These are phyloP conservation scores for Globodera rostochiensis DNA, from an alignment of 1,140 invertebrate genomes.

Conservation along the genomic window DNA sequence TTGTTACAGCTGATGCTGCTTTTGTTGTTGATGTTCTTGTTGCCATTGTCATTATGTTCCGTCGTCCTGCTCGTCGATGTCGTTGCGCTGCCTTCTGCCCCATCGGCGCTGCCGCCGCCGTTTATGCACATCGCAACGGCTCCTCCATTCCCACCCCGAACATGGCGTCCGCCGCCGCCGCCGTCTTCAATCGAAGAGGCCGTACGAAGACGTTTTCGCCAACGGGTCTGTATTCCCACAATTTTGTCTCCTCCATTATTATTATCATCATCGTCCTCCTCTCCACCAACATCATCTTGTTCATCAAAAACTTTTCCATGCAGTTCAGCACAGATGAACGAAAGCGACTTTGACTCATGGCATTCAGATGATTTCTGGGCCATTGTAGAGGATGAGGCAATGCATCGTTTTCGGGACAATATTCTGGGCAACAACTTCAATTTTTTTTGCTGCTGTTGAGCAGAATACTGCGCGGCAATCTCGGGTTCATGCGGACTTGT, in stretches of 20 bases:
- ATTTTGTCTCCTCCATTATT: not conserved
- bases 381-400: not conserved
- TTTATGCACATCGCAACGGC: not conserved
- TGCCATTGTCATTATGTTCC: too few relatives aligned
- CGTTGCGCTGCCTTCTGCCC: not conserved
- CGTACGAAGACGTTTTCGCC: constrained; percentile 21
- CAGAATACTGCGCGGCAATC: too few relatives aligned
- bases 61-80: not conserved
- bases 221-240: not conserved
- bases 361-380: not conserved
- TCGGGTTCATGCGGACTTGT: too few relatives aligned
- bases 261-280: not conserved
- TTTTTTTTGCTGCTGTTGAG: not conserved
- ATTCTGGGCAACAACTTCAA: not conserved
- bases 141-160: not conserved
- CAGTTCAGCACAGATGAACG: not conserved
- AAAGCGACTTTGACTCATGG: too few relatives aligned
- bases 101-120: not conserved
- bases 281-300: not conserved
- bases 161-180: too few relatives aligned
- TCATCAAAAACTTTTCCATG: not conserved
- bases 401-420: not conserved
- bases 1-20: not conserved
- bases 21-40: not conserved
- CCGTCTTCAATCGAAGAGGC: not conserved